Evolutionary conservation across 1,140 invertebrate species (phyloP).

Genomic region (Drosophila miranda): DNA sequence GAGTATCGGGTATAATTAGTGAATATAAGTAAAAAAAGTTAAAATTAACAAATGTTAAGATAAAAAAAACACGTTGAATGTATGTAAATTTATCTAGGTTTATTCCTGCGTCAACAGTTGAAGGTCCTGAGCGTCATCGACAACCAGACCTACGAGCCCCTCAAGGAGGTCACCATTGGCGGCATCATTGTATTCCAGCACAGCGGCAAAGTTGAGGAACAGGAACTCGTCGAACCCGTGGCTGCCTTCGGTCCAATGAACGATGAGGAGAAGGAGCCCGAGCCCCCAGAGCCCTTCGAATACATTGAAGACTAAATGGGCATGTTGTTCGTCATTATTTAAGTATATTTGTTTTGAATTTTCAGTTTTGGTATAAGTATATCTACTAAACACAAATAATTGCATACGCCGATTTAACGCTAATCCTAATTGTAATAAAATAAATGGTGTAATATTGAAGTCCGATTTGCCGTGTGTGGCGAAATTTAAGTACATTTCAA

Average conservation of each 20-base stretch:
- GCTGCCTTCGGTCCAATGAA: slow-evolving; percentile 96
- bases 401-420: slow-evolving; percentile 46
- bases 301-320: slow-evolving; percentile 91
- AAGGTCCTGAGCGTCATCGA: slow-evolving; percentile 93
- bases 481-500: too few species aligned
- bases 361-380: slow-evolving; percentile 54
- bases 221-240: slow-evolving; percentile 96
- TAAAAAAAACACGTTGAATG: too few species aligned
- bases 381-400: slow-evolving; percentile 46
- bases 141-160: slow-evolving; percentile 89
- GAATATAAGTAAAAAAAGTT: too few species aligned
- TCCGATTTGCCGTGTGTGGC: too few species aligned
- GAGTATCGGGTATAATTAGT: too few species aligned
- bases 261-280: slow-evolving; percentile 95
- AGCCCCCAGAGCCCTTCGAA: slow-evolving; percentile 98
- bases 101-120: slow-evolving; percentile 96
- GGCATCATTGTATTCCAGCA: slow-evolving; percentile 98
- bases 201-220: slow-evolving; percentile 87
- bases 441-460: too few species aligned
- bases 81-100: too few species aligned
- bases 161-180: slow-evolving; percentile 96
- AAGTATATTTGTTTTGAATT: slow-evolving; percentile 56
- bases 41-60: too few species aligned
- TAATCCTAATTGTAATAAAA: slow-evolving; percentile 60
- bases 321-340: slow-evolving; percentile 75